phyloP scores from a whole-genome alignment of 1,140 invertebrate species.

The Liolophura sinensis region DNA sequence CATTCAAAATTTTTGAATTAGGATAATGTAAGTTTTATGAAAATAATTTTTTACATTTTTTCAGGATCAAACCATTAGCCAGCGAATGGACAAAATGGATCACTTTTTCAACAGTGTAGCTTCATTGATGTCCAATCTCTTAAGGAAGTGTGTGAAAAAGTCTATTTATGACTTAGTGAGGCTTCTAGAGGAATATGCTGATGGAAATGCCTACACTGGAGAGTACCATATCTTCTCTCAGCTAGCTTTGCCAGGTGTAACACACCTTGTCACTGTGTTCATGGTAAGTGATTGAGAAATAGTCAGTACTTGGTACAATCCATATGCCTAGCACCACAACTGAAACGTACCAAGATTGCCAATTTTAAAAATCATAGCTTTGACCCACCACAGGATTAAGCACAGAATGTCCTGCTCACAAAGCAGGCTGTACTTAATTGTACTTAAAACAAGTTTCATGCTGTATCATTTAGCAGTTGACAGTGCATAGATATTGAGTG shows the following conservation, averaged over 20 bases:
- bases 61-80: slow-evolving; percentile 21
- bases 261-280: slow-evolving; percentile 46
- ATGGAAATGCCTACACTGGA: slow-evolving; percentile 47
- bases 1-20: too few relatives aligned
- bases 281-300: slow-evolving; percentile 36
- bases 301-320: too few relatives aligned
- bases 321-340: too few relatives aligned
- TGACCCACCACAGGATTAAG: too few relatives aligned
- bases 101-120: slow-evolving; percentile 74
- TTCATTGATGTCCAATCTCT: slow-evolving; percentile 74
- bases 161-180: slow-evolving; percentile 76
- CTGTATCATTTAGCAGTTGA: too few relatives aligned
- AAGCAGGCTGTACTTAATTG: too few relatives aligned
- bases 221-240: slow-evolving; percentile 44
- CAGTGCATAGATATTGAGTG: too few relatives aligned
- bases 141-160: slow-evolving; percentile 73
- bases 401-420: too few relatives aligned
- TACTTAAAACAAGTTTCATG: too few relatives aligned
- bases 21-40: background rate
- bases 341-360: too few relatives aligned
- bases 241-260: slow-evolving; percentile 39
- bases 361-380: too few relatives aligned
- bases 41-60: background rate
- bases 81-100: slow-evolving; percentile 55
- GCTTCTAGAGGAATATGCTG: slow-evolving; percentile 68